phyloP scores from a whole-genome alignment of 1,140 invertebrate species.

The Lerema accius region DNA sequence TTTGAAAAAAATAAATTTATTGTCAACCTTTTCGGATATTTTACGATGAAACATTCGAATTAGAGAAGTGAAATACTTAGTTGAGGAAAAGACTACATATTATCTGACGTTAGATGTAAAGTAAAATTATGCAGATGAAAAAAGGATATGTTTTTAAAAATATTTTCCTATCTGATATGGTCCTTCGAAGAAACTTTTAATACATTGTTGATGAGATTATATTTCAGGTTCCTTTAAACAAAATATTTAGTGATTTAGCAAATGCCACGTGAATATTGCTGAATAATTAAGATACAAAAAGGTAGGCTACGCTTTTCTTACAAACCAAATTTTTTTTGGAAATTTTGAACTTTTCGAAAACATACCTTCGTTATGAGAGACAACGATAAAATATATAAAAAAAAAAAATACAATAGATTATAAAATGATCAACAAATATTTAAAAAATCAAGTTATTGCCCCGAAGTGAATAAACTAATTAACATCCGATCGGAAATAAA shows the following conservation, averaged over 20 bases:
- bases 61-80: too few species aligned
- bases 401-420: constrained; percentile 57
- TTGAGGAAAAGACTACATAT: neutral
- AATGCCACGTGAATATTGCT: neutral
- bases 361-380: constrained; percentile 19
- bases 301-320: neutral
- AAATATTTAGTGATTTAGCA: neutral
- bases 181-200: neutral
- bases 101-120: too few species aligned
- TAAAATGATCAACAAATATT: constrained; percentile 62
- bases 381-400: constrained; percentile 55
- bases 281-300: neutral
- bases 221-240: neutral
- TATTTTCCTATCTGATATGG: constrained; percentile 2
- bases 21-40: constrained; percentile 22
- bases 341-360: constrained; percentile 16
- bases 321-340: neutral
- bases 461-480: constrained; percentile 57
- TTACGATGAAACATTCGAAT: too few species aligned
- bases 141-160: constrained; percentile 3
- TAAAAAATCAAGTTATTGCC: constrained; percentile 66
- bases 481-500: constrained; percentile 68
- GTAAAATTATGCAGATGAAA: too few species aligned
- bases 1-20: constrained; percentile 2
- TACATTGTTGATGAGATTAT: neutral